These are phyloP conservation scores for Pachliopta kotzebuea DNA, from an alignment of 2,888 invertebrate genomes.

Conservation along the genomic window DNA sequence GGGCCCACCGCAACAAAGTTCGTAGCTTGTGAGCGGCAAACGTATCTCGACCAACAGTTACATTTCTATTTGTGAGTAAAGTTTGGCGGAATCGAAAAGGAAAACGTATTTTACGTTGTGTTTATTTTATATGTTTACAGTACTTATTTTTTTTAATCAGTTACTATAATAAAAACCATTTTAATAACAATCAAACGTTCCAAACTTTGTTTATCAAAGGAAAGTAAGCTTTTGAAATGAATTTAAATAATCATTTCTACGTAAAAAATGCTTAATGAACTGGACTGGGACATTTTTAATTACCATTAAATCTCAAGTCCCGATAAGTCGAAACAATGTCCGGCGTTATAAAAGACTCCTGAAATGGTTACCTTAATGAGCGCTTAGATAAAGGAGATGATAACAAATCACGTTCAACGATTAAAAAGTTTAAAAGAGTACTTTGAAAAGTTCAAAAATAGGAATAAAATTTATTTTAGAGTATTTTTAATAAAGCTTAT, in stretches of 20 bases:
- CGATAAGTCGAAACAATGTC: constrained; percentile 3
- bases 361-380: constrained; percentile 12
- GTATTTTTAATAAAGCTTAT: too few relatives aligned
- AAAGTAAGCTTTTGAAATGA: too few relatives aligned
- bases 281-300: constrained; percentile 1
- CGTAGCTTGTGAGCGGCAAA: background rate
- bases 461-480: background rate
- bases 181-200: too few relatives aligned
- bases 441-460: constrained; percentile 2
- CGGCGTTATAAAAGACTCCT: background rate
- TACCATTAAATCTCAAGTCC: background rate
- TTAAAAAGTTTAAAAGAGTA: background rate
- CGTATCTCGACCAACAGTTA: constrained; percentile 6
- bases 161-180: too few relatives aligned
- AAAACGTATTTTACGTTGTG: too few relatives aligned
- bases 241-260: too few relatives aligned
- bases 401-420: constrained; percentile 1
- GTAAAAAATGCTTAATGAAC: background rate
- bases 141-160: too few relatives aligned
- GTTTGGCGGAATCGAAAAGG: too few relatives aligned
- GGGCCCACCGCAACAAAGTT: constrained; percentile 15
- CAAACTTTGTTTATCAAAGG: too few relatives aligned
- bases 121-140: too few relatives aligned
- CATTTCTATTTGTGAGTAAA: constrained; percentile 5
- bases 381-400: constrained; percentile 11